phyloP scores from a whole-genome alignment of 2,888 invertebrate species.

The Meiosimyza platycephala region DNA sequence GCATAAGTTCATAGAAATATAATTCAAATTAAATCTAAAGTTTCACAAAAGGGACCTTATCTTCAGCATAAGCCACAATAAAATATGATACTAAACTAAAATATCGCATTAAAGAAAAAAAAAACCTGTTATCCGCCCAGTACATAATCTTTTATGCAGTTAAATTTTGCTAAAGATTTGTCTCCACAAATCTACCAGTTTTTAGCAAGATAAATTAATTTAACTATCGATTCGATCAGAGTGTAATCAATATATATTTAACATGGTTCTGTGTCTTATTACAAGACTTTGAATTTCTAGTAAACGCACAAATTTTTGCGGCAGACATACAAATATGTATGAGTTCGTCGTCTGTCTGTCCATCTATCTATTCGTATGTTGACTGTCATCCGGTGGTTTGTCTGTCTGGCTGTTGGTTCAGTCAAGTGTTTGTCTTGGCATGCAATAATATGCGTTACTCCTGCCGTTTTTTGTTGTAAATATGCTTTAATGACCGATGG shows the following conservation, averaged over 20 bases:
- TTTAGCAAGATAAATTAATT: conserved; percentile 61
- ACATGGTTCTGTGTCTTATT: conserved; percentile 25
- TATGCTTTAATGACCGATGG: conserved; percentile 66
- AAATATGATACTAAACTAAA: no score
- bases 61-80: no score
- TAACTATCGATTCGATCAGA: conserved; percentile 64
- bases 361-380: neutral
- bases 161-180: conserved; percentile 9
- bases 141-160: no score
- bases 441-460: neutral
- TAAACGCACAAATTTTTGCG: neutral
- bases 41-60: no score
- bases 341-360: neutral
- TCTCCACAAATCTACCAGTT: conserved; percentile 13
- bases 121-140: no score
- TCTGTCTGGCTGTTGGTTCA: neutral
- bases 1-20: no score
- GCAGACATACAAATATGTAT: neutral
- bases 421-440: neutral
- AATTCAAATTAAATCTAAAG: no score
- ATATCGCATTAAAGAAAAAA: no score
- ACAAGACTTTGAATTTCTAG: conserved; percentile 5
- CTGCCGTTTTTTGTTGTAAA: conserved; percentile 49
- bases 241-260: conserved; percentile 53
- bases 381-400: neutral